Conservation (phyloP, 2,888 invertebrate species). For the Idaea biselata region DNA sequence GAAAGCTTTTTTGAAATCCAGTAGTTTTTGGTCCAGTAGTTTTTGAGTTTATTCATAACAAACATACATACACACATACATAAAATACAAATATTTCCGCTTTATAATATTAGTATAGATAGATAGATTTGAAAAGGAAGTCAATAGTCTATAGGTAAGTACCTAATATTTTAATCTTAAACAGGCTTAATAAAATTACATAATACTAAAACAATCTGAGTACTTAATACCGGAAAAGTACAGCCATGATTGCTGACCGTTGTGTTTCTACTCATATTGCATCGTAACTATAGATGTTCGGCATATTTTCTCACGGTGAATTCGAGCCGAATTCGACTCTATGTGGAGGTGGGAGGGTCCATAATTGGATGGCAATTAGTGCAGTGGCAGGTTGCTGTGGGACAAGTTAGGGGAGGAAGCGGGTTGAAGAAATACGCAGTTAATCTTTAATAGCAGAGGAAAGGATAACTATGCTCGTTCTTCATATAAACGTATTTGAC, state of each 20-base stretch:
- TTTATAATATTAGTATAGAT: no score
- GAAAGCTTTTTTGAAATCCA: no score
- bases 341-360: slow-evolving; percentile 14
- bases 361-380: slow-evolving; percentile 19
- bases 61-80: no score
- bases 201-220: neutral
- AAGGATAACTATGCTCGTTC: no score
- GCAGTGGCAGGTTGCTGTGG: slow-evolving; percentile 26
- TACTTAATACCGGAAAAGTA: neutral
- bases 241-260: neutral
- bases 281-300: slow-evolving; percentile 19
- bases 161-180: neutral
- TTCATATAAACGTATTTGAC: no score
- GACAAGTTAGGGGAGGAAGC: slow-evolving; percentile 17
- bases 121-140: no score
- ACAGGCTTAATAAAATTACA: neutral
- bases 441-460: no score
- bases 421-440: slow-evolving; percentile 1
- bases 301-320: slow-evolving; percentile 56
- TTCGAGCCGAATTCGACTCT: slow-evolving; percentile 29
- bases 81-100: no score
- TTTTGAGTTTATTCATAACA: no score
- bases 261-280: neutral
- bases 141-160: neutral
- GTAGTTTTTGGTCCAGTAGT: no score